Percentiles rank a stretch among this genome's conserved stretches.
These are phyloP conservation scores for Periphyllus acericola DNA, from an alignment of 2,888 invertebrate species.

Conservation along the genomic window DNA sequence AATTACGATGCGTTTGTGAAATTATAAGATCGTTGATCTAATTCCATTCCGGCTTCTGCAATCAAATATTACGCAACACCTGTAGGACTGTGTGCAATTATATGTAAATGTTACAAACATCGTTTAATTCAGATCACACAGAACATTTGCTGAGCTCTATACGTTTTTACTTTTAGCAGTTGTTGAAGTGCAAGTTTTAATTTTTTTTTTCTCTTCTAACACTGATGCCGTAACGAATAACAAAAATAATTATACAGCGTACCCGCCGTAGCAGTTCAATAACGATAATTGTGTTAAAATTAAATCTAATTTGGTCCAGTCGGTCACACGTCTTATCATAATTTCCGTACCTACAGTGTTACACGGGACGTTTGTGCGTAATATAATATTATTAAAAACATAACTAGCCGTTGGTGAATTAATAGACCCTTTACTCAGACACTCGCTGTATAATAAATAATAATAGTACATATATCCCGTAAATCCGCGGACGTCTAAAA, in stretches of 20 bases:
- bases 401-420: background rate
- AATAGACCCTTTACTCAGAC: background rate
- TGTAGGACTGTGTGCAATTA: no score
- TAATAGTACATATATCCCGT: background rate
- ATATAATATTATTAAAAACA: background rate
- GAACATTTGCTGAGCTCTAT: no score
- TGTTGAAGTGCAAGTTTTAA: no score
- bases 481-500: background rate
- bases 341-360: background rate
- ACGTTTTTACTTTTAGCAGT: no score
- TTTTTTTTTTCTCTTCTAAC: no score
- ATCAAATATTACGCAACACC: background rate
- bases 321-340: background rate
- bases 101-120: no score
- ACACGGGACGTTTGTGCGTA: background rate
- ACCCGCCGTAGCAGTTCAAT: no score
- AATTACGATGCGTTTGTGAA: background rate
- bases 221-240: no score
- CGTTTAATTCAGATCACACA: no score
- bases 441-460: no score
- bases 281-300: background rate
- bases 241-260: no score
- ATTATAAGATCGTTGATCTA: background rate
- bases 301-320: background rate
- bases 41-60: background rate